A percentile compares a stretch with the other conserved stretches of the same genome.
These are phyloP conservation scores for Oscheius sp. DNA, from an alignment of 2,888 invertebrate species.

Conservation along the genomic window DNA sequence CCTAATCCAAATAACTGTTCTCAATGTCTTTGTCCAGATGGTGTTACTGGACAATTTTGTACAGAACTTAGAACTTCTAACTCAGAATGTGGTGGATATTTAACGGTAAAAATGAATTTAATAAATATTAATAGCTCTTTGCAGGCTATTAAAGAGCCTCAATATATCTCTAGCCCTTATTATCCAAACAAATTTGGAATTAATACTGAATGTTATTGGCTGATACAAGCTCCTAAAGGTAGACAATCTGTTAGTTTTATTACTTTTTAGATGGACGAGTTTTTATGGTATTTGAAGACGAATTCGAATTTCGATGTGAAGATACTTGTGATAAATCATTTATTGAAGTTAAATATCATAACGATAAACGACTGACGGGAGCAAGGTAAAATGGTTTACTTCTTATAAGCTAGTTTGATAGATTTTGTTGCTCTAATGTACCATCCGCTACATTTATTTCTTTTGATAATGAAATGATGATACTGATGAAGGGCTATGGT, in stretches of 20 bases:
- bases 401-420: too few relatives aligned
- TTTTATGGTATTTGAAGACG: conserved; percentile 59
- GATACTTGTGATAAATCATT: conserved; percentile 68
- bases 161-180: conserved; percentile 53
- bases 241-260: background rate
- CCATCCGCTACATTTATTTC: conserved; percentile 59
- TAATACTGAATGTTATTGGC: conserved; percentile 64
- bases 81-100: conserved; percentile 57
- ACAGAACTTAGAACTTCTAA: conserved; percentile 54
- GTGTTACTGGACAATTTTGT: conserved; percentile 61
- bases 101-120: conserved; percentile 58
- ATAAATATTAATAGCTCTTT: conserved; percentile 42
- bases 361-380: conserved; percentile 66
- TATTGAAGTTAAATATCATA: conserved; percentile 66
- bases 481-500: conserved; percentile 60
- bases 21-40: conserved; percentile 64
- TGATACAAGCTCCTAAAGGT: conserved; percentile 55
- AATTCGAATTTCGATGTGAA: conserved; percentile 65
- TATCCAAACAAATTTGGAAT: conserved; percentile 55
- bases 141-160: conserved; percentile 49
- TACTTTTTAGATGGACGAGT: conserved; percentile 42
- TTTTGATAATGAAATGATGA: conserved; percentile 58
- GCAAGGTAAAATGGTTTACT: too few relatives aligned
- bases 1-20: conserved; percentile 66
- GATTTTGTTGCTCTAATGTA: conserved; percentile 64